These are phyloP conservation scores for Metopolophium dirhodum DNA, from an alignment of 1,140 invertebrate species.

Conservation along the genomic window DNA sequence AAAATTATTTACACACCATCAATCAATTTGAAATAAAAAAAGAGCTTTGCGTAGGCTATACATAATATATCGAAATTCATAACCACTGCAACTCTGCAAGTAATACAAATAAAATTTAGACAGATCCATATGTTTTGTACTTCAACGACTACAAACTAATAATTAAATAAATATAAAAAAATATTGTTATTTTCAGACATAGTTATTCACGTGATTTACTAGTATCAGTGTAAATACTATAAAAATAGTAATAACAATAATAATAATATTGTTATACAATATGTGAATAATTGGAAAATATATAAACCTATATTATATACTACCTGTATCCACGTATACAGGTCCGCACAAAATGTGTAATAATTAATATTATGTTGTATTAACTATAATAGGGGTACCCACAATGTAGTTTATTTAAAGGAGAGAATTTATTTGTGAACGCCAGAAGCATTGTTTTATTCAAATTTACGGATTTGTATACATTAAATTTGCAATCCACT, in stretches of 20 bases:
- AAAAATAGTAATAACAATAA: background rate
- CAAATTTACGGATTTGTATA: constrained; percentile 10
- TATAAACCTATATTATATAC: background rate
- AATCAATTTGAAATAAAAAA: too few species aligned
- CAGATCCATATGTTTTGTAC: too few species aligned
- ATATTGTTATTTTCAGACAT: background rate
- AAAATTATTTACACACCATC: too few species aligned
- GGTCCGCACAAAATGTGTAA: background rate
- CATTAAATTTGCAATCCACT: constrained; percentile 12
- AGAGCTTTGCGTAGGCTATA: too few species aligned
- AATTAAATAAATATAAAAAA: background rate
- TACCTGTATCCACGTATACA: background rate
- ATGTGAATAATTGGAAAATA: background rate
- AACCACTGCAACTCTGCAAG: too few species aligned
- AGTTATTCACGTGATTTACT: background rate
- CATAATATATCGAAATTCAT: too few species aligned
- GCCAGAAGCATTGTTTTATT: background rate
- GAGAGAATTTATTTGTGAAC: background rate
- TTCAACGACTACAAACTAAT: too few species aligned
- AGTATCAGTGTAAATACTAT: background rate
- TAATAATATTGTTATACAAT: too few species aligned
- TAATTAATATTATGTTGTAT: constrained; percentile 4
- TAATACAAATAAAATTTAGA: too few species aligned
- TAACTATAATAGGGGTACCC: background rate
- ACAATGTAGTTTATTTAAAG: background rate